These are phyloP conservation scores for Mystacides longicornis DNA, from an alignment of 2,888 invertebrate genomes.

Conservation along the genomic window DNA sequence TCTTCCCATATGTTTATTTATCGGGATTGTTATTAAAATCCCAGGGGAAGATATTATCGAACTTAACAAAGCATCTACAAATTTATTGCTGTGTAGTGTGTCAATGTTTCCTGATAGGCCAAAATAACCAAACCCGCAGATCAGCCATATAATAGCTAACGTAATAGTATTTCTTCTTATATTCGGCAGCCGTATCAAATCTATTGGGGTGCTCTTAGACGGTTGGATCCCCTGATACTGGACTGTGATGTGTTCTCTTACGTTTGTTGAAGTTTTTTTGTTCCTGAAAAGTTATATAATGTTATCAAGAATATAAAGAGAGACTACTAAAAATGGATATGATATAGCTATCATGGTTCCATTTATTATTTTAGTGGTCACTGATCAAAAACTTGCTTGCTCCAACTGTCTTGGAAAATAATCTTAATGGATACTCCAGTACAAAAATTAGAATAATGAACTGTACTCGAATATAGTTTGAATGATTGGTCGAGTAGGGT, in stretches of 20 bases:
- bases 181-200: conserved; percentile 65
- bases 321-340: too few relatives aligned
- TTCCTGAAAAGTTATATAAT: conserved; percentile 13
- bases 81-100: conserved; percentile 59
- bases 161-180: conserved; percentile 62
- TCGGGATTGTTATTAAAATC: conserved; percentile 4
- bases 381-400: too few relatives aligned
- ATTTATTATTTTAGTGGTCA: too few relatives aligned
- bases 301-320: too few relatives aligned
- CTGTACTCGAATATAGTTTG: too few relatives aligned
- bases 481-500: too few relatives aligned
- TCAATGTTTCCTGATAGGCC: conserved; percentile 64
- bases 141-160: conserved; percentile 71
- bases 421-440: too few relatives aligned
- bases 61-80: conserved; percentile 61
- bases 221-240: conserved; percentile 28
- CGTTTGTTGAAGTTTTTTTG: conserved; percentile 3
- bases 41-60: conserved; percentile 37
- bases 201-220: conserved; percentile 52
- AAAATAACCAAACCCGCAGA: conserved; percentile 72
- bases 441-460: too few relatives aligned
- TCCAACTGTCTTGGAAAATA: too few relatives aligned
- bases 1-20: conserved; percentile 13
- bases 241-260: not conserved
- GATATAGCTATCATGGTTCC: too few relatives aligned